Conservation (phyloP, 2,888 invertebrate species). For the Apomyelois bistriatella region DNA sequence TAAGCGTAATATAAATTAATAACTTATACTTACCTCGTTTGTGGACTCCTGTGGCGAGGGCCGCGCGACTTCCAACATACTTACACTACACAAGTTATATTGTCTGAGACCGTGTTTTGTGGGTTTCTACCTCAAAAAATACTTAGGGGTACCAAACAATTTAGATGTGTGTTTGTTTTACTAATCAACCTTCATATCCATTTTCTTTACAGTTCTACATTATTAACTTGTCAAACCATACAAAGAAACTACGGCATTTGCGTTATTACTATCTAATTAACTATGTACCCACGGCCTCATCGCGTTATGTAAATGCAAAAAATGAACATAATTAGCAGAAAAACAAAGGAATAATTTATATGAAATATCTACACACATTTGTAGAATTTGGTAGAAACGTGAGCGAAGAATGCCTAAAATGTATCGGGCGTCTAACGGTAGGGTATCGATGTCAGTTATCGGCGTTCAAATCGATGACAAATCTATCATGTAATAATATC, state of each 20-base stretch:
- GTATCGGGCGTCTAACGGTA: conserved; percentile 13
- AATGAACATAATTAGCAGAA: conserved; percentile 3
- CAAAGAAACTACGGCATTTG: conserved; percentile 2
- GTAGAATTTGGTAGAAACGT: background rate
- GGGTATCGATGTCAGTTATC: conserved; percentile 18
- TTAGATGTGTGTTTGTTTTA: conserved; percentile 28
- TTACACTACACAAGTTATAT: conserved; percentile 19
- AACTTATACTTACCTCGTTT: conserved; percentile 64
- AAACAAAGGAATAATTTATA: conserved; percentile 1
- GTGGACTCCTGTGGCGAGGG: conserved; percentile 54
- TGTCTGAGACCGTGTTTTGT: background rate
- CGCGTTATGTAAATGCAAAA: conserved; percentile 6
- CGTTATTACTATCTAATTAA: conserved; percentile 12
- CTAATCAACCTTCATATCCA: conserved; percentile 16
- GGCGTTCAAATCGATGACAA: conserved; percentile 25
- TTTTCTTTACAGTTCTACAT: conserved; percentile 6
- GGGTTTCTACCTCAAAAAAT: background rate
- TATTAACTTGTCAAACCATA: conserved; percentile 11
- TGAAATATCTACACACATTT: background rate
- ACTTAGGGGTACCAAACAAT: background rate
- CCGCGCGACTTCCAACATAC: conserved; percentile 22
- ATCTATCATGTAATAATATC: conserved; percentile 37
- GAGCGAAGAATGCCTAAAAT: conserved; percentile 4
- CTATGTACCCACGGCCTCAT: conserved; percentile 14
- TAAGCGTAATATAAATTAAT: conserved; percentile 74